phyloP scores from a whole-genome alignment of 2,888 invertebrate genomes.

The Mimachlamys varia region DNA sequence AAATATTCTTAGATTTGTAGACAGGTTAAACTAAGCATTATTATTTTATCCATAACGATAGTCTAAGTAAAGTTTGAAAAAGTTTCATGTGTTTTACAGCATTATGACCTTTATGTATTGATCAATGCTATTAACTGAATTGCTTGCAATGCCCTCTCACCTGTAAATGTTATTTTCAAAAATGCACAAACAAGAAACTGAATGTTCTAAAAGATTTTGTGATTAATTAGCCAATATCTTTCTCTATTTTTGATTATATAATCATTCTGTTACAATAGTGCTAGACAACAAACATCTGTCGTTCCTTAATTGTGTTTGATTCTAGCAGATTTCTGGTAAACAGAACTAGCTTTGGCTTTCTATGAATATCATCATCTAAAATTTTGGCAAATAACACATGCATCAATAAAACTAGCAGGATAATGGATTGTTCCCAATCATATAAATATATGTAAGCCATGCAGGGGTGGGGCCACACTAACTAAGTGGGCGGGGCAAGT shows the following conservation, averaged over 20 bases:
- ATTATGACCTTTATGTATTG: no score
- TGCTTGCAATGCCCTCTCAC: not conserved
- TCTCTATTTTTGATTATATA: not conserved
- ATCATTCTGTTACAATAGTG: not conserved
- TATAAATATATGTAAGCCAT: not conserved
- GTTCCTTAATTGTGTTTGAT: not conserved
- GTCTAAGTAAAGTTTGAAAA: no score
- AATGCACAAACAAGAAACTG: not conserved
- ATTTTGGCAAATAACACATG: slow-evolving; percentile 9
- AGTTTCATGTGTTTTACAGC: no score
- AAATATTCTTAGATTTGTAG: no score
- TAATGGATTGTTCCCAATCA: not conserved
- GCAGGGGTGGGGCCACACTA: not conserved
- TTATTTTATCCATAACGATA: no score
- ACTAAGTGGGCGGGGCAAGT: not conserved
- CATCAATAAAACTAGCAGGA: not conserved
- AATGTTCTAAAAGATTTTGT: not conserved
- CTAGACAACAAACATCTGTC: not conserved
- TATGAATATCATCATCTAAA: not conserved
- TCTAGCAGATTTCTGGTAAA: not conserved
- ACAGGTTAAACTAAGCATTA: no score
- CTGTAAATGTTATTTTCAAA: not conserved
- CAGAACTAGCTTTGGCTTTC: slow-evolving; percentile 19
- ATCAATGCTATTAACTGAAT: no score
- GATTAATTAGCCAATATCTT: not conserved